phyloP scores from a whole-genome alignment of 2,797 vertebrate species.

The Fringilla coelebs region DNA sequence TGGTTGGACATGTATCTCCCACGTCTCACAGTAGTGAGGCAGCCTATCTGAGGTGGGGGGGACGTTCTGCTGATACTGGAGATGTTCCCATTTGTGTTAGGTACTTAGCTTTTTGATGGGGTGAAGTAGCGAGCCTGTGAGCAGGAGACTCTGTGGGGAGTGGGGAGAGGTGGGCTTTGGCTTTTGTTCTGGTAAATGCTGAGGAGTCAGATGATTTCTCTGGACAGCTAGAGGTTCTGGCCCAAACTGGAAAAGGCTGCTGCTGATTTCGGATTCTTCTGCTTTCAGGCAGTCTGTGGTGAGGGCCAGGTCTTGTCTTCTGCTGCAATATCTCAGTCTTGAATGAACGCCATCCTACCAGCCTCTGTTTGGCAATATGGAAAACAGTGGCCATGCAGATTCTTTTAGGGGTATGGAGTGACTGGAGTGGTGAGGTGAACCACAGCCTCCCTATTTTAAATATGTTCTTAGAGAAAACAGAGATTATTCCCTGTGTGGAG shows the following conservation, averaged over 20 bases:
- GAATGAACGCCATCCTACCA: not conserved
- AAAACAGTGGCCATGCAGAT: not conserved
- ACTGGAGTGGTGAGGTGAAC: not conserved
- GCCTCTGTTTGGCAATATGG: not conserved
- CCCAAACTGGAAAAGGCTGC: not conserved
- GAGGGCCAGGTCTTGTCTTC: not conserved
- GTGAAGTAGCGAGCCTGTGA: not conserved
- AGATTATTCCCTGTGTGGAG: not conserved
- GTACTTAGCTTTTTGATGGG: not conserved
- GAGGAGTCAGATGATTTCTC: not conserved
- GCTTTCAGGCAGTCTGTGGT: not conserved
- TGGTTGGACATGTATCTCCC: fast-evolving
- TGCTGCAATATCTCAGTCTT: not conserved
- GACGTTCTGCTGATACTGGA: not conserved
- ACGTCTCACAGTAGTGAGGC: not conserved
- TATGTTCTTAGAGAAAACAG: not conserved
- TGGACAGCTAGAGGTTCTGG: not conserved
- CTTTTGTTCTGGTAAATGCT: not conserved
- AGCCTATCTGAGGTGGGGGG: not conserved
- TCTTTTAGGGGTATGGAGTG: fast-evolving
- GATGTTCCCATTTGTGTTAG: not conserved
- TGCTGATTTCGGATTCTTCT: not conserved
- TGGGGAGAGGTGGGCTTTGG: not conserved
- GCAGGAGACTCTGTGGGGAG: not conserved
- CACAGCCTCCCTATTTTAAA: not conserved